These are phyloP conservation scores for Microdon myrmicae DNA, from an alignment of 2,888 invertebrate genomes.

Conservation along the genomic window DNA sequence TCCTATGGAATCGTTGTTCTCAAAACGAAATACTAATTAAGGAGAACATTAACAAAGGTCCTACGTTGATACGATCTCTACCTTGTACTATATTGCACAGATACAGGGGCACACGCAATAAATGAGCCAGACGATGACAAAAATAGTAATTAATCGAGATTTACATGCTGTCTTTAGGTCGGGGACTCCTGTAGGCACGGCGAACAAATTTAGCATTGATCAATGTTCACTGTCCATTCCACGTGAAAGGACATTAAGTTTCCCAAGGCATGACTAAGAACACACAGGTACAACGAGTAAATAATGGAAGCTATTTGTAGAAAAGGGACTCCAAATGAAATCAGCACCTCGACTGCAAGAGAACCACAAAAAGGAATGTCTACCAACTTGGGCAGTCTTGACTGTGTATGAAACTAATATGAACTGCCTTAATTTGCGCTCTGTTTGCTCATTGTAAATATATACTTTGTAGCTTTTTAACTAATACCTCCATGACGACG, in stretches of 20 bases:
- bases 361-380: neutral
- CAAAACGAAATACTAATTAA: slow-evolving; percentile 46
- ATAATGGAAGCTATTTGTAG: too few relatives aligned
- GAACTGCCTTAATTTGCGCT: too few relatives aligned
- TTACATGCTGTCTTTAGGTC: slow-evolving; percentile 7
- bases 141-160: slow-evolving; percentile 44
- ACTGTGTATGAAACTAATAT: too few relatives aligned
- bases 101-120: slow-evolving; percentile 1
- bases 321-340: too few relatives aligned
- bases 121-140: slow-evolving; percentile 39
- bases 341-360: too few relatives aligned
- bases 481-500: too few relatives aligned
- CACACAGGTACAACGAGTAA: slow-evolving; percentile 16
- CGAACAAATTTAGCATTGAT: slow-evolving; percentile 11
- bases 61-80: slow-evolving; percentile 4
- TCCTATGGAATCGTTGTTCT: too few relatives aligned
- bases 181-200: slow-evolving; percentile 21
- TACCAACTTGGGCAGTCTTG: too few relatives aligned
- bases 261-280: slow-evolving; percentile 29
- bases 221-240: slow-evolving; percentile 28
- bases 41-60: slow-evolving; percentile 19
- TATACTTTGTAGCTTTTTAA: too few relatives aligned
- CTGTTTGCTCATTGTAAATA: too few relatives aligned
- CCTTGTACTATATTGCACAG: neutral
- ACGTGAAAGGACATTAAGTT: slow-evolving; percentile 21